phyloP scores from a whole-genome alignment of 2,888 invertebrate genomes.

The Leptinotarsa rubiginosa region DNA sequence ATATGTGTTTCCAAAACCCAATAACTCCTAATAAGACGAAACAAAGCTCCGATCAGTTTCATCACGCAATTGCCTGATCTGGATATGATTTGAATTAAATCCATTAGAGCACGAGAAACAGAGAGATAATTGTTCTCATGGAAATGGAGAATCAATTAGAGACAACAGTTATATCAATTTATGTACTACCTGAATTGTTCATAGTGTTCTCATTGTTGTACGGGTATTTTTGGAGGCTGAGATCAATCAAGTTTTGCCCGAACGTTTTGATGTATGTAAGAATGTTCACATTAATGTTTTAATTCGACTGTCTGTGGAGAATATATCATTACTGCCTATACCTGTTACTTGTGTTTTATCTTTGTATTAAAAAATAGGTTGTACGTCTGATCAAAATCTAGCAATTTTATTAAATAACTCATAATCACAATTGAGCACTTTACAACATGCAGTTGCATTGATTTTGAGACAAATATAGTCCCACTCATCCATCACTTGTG shows the following conservation, averaged over 20 bases:
- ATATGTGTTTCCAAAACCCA: no score
- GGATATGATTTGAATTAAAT: neutral
- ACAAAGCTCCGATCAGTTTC: neutral
- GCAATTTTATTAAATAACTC: no score
- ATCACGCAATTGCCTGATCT: neutral
- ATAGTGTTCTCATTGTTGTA: neutral
- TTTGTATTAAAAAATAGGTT: no score
- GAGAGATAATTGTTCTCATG: neutral
- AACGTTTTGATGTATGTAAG: neutral
- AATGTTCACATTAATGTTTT: no score
- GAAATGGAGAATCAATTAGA: neutral
- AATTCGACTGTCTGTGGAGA: no score
- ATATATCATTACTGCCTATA: no score
- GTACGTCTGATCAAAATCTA: no score
- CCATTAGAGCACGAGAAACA: neutral
- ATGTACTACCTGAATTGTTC: neutral
- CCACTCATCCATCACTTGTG: no score
- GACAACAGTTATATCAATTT: neutral
- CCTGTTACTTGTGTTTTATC: no score
- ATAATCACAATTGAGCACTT: no score
- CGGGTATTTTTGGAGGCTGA: neutral
- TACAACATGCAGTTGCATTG: no score
- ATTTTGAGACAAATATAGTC: no score
- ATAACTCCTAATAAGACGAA: neutral
- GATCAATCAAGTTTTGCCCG: neutral